Evolutionary conservation across 2,797 vertebrate species (phyloP), one percentile per base, ranked within the genome.

Genomic region (Hyperoplus immaculatus): DNA sequence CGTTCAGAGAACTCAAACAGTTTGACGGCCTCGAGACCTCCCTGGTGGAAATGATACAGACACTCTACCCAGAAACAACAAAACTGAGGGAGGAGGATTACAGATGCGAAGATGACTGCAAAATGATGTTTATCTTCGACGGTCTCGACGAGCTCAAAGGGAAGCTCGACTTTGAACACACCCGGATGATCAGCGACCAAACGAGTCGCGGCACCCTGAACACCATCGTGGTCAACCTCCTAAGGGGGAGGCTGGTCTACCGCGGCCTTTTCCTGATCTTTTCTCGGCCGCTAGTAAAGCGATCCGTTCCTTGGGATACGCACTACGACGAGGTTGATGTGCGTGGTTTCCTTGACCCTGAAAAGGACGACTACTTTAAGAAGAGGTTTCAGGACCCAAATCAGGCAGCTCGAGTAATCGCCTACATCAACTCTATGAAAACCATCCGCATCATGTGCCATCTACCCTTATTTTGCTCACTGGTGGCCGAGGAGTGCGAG

Each of bases 391-490:
- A 6, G 4, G 81, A 96, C 5, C 69, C 53, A 2, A 71, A 39
- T 9, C 87, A 94, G 64, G 94, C 95, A 2, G 77, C 81, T 36
- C 77, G 15, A 70, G 89, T 95, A 9, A 84, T 95, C 4, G 69
- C 54, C 1, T 78, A 93, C 1, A 43, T 95, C 18, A 87, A 76
- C 36, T 94, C 93, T 6, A 57, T 59, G 46, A 94, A 85, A 78
- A 94, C 92, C 3, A 85, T 96, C 41, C 77, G 82, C 69, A 88
- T 95, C 70, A 95, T 96, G 96, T 96, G 95, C 83, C 92, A 95
- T 75, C 79, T 95, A 71, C 96, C 96, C 0, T 58, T 94, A 74
- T 96, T 96, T 77, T 92, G 84, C 72, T 87, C 86, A 6, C 75
- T 92, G 70, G 62, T 93, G 71, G 89, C 86, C 4, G 73, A 84